Conservation (phyloP, 2,888 invertebrate genomes). For the Apoderus coryli region DNA sequence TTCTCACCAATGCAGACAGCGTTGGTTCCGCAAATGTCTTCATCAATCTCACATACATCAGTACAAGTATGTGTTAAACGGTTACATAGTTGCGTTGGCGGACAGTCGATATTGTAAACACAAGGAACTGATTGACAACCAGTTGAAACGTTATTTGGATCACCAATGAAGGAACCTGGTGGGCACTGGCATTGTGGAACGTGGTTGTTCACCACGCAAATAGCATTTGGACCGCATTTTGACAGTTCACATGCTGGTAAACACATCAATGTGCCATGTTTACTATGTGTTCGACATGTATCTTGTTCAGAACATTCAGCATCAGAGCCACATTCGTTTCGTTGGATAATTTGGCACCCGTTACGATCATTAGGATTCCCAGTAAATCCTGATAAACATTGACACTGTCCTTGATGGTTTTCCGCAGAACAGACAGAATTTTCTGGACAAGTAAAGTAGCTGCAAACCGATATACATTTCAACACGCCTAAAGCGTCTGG, state of each 20-base stretch:
- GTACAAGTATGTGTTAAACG: constrained; percentile 68
- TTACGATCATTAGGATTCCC: constrained; percentile 84
- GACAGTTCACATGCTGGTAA: constrained; percentile 62
- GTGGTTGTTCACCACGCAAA: constrained; percentile 82
- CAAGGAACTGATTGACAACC: constrained; percentile 74
- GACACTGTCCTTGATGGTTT: constrained; percentile 63
- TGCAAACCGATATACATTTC: constrained; percentile 66
- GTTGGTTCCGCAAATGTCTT: constrained; percentile 71
- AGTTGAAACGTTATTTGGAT: constrained; percentile 59
- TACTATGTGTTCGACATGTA: constrained; percentile 49
- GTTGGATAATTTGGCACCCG: constrained; percentile 62
- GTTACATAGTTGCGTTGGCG: constrained; percentile 65
- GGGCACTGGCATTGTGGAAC: constrained; percentile 83
- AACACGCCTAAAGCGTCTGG: constrained; percentile 76
- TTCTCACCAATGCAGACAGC: constrained; percentile 80
- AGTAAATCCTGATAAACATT: constrained; percentile 67
- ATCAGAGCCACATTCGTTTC: constrained; percentile 64
- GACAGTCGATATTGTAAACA: constrained; percentile 75
- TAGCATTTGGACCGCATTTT: constrained; percentile 71
- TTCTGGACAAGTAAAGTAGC: constrained; percentile 67
- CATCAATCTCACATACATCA: constrained; percentile 66
- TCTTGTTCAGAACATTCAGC: constrained; percentile 74
- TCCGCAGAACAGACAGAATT: constrained; percentile 68
- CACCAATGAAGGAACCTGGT: constrained; percentile 71
- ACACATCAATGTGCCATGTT: constrained; percentile 48